phyloP scores from a whole-genome alignment of 2,888 invertebrate genomes.

The Archips xylosteana region DNA sequence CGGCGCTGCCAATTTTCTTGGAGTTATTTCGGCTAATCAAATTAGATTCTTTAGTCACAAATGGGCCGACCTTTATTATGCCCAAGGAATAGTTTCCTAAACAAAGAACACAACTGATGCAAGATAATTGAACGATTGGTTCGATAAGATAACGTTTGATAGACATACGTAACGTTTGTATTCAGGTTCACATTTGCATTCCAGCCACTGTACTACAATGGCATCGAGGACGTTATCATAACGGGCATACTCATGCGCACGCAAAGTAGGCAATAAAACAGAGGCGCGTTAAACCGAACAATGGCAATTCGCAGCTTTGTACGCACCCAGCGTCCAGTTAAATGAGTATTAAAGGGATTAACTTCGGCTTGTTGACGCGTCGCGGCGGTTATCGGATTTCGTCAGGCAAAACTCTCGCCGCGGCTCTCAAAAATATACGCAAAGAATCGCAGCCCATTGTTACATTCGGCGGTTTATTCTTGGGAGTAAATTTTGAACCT shows the following conservation, averaged over 20 bases:
- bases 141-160: background rate
- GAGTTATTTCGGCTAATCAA: conserved; percentile 66
- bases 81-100: conserved; percentile 1
- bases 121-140: background rate
- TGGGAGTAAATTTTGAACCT: background rate
- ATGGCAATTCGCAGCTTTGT: conserved; percentile 68
- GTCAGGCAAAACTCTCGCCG: conserved; percentile 56
- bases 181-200: conserved; percentile 16
- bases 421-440: conserved; percentile 65
- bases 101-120: background rate
- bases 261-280: conserved; percentile 60
- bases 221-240: conserved; percentile 34
- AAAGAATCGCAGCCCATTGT: conserved; percentile 48
- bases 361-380: conserved; percentile 81
- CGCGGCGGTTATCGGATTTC: conserved; percentile 78
- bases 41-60: conserved; percentile 51
- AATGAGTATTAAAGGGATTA: conserved; percentile 81
- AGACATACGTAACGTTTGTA: background rate
- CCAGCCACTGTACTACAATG: conserved; percentile 18
- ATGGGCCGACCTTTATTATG: conserved; percentile 13
- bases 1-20: conserved; percentile 68
- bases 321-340: conserved; percentile 64
- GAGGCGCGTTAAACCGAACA: conserved; percentile 64
- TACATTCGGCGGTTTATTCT: conserved; percentile 1
- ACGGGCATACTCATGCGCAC: conserved; percentile 38